phyloP scores from a whole-genome alignment of 2,113 vertebrate species.

The Progne subis region DNA sequence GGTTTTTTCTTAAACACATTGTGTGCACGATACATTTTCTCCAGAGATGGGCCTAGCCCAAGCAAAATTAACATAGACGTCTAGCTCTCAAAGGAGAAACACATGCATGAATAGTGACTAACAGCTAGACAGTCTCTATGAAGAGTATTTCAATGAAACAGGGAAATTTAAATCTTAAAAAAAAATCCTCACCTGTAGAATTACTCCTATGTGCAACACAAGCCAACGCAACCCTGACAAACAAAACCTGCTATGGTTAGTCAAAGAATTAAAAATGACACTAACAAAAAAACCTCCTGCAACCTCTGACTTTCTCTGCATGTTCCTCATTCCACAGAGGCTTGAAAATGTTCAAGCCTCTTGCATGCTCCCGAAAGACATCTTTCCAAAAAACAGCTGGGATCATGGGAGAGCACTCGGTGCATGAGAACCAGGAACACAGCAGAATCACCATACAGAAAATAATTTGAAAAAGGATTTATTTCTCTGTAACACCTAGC shows the following conservation, averaged over 20 bases:
- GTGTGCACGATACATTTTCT: neutral
- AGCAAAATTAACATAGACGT: neutral
- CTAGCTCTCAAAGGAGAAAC: neutral
- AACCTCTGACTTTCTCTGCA: neutral
- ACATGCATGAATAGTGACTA: neutral
- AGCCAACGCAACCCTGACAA: neutral
- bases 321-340: neutral
- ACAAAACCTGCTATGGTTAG: neutral
- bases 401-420: accelerated
- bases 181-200: neutral
- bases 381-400: neutral
- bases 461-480: neutral
- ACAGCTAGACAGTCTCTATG: neutral
- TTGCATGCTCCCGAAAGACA: neutral
- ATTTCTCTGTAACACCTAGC: neutral
- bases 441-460: neutral
- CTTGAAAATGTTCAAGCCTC: neutral
- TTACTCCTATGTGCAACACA: neutral
- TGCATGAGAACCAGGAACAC: neutral
- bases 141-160: neutral
- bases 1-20: neutral
- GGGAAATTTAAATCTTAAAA: neutral
- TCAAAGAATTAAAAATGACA: neutral
- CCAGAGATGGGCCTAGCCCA: neutral
- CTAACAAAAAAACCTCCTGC: neutral